Conservation (phyloP, 2,888 invertebrate genomes). For the Phaedon cochleariae region DNA sequence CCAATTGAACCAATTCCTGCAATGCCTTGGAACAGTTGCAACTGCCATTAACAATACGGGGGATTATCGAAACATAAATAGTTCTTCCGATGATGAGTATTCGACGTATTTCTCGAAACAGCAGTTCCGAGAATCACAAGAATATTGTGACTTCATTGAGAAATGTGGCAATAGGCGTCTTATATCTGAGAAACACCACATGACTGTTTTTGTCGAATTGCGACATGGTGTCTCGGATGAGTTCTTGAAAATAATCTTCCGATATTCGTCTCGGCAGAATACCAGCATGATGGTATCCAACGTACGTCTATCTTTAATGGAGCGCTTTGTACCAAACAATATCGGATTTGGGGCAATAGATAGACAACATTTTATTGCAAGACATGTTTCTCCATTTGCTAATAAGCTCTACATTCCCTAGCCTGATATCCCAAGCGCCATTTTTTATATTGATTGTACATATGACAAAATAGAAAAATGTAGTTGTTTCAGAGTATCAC, state of each 20-base stretch:
- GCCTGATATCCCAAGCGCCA: neutral
- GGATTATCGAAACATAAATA: slow-evolving; percentile 7
- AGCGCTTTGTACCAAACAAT: slow-evolving; percentile 3
- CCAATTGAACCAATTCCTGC: neutral
- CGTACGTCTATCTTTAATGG: neutral
- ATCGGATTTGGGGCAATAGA: slow-evolving; percentile 10
- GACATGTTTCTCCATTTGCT: slow-evolving; percentile 6
- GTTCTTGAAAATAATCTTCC: neutral
- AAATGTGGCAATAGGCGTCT: neutral
- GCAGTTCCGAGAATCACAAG: neutral
- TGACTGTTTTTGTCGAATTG: slow-evolving; percentile 2
- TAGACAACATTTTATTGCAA: neutral
- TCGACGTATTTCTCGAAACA: neutral
- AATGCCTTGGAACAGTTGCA: neutral
- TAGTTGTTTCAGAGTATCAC: neutral
- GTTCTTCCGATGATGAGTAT: neutral
- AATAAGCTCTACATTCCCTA: no score
- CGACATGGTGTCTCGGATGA: slow-evolving; percentile 1
- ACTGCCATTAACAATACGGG: slow-evolving; percentile 2
- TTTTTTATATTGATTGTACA: slow-evolving; percentile 10
- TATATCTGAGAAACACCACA: neutral
- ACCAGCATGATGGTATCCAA: slow-evolving; percentile 3
- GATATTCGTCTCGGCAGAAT: slow-evolving; percentile 1
- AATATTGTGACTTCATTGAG: neutral
- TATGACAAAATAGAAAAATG: slow-evolving; percentile 10